Percentiles rank a stretch among this genome's conserved stretches.
These are phyloP conservation scores for Muntiacus muntjak DNA, from an alignment of 2,113 vertebrate genomes.

Conservation along the genomic window DNA sequence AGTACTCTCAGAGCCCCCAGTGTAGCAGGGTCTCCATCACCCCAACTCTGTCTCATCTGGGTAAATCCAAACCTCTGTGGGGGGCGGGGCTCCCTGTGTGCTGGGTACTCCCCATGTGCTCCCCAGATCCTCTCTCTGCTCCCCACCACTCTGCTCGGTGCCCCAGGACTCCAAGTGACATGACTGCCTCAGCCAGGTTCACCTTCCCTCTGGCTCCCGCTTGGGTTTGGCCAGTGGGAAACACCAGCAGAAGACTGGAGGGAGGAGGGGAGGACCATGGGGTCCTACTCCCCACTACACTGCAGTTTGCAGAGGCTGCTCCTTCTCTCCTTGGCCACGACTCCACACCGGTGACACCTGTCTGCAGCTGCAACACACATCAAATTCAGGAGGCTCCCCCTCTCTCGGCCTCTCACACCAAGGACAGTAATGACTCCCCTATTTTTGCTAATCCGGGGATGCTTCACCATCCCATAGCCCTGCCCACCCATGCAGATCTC, in stretches of 20 bases:
- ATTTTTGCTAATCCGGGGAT: neutral
- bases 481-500: neutral
- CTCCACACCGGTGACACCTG: neutral
- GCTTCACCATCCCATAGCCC: neutral
- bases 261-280: neutral
- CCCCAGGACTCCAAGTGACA: neutral
- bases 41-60: neutral
- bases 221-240: neutral
- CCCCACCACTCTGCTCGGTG: neutral
- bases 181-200: accelerated
- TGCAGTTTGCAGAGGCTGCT: neutral
- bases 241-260: neutral
- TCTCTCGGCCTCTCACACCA: neutral
- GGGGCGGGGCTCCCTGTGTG: neutral
- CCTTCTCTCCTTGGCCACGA: neutral
- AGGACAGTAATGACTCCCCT: neutral
- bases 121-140: neutral
- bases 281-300: neutral
- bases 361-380: neutral
- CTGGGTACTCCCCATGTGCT: neutral
- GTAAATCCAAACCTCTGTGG: neutral
- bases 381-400: neutral
- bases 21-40: neutral
- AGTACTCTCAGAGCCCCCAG: neutral
- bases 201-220: neutral